Evolutionary conservation across 2,113 vertebrate genomes (phyloP).

Genomic region (Pedetes capensis): DNA sequence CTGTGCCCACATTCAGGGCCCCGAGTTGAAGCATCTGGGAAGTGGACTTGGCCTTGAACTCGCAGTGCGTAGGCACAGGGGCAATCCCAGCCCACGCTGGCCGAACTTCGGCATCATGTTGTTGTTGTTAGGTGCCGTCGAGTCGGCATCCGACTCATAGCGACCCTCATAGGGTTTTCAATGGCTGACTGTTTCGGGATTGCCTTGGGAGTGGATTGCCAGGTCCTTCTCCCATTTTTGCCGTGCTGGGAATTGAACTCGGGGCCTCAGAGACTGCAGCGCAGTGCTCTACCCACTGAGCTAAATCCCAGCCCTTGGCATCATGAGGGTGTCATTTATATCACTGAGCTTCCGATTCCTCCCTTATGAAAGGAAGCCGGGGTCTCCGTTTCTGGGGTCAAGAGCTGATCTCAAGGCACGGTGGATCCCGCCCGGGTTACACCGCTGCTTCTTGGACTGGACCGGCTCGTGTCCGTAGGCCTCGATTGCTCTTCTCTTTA

Average conservation of each 20-base stretch:
- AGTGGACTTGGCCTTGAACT: too few species aligned
- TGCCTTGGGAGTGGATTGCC: too few species aligned
- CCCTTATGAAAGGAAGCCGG: not conserved
- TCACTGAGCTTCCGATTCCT: not conserved
- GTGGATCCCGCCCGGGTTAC: not conserved
- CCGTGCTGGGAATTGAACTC: too few species aligned
- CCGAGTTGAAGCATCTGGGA: fast-evolving
- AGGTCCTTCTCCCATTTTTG: too few species aligned
- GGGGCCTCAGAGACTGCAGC: too few species aligned
- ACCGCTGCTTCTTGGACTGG: not conserved
- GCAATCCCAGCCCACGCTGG: conserved; percentile 65
- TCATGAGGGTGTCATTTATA: conserved; percentile 66
- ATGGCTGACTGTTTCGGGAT: too few species aligned
- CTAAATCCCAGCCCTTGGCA: too few species aligned
- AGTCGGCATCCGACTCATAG: too few species aligned
- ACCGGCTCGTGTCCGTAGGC: not conserved
- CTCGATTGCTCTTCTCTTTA: not conserved
- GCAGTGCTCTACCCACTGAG: too few species aligned
- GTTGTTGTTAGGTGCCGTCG: too few species aligned
- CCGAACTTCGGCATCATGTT: conserved; percentile 54
- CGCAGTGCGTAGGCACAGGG: too few species aligned
- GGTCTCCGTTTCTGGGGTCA: not conserved
- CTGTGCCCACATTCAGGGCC: not conserved
- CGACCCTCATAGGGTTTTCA: too few species aligned
- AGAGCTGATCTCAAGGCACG: fast-evolving